Conservation (phyloP, 2,113 vertebrate genomes). For the Ammodramus savannarum region DNA sequence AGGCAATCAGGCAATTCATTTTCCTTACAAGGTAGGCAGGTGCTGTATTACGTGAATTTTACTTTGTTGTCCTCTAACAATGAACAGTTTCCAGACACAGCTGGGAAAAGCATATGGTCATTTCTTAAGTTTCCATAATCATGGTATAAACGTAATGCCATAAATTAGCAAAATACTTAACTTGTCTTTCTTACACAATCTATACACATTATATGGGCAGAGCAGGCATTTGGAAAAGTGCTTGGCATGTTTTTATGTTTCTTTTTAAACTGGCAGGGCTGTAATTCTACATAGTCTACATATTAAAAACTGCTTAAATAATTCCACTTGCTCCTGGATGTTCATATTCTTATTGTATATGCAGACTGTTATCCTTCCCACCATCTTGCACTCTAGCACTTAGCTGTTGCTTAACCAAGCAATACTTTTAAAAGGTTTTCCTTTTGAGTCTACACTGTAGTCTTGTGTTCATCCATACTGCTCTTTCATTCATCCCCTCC, state of each 20-base stretch:
- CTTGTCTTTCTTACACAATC: constrained; percentile 23
- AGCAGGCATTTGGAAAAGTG: background rate
- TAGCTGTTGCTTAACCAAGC: background rate
- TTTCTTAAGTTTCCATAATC: background rate
- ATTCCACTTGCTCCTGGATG: background rate
- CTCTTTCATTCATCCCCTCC: background rate
- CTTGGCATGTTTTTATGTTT: background rate
- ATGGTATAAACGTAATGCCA: background rate
- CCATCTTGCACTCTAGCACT: background rate
- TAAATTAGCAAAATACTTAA: constrained; percentile 28
- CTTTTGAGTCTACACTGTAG: background rate
- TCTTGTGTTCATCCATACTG: background rate
- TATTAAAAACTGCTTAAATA: constrained; percentile 4
- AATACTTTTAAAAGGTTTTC: background rate
- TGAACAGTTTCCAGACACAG: background rate
- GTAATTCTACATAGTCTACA: constrained; percentile 20
- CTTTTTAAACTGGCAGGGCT: constrained; percentile 22
- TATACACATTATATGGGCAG: constrained; percentile 4
- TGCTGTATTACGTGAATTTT: background rate
- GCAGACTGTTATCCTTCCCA: background rate
- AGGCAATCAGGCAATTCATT: background rate
- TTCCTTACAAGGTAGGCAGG: background rate
- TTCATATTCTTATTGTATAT: background rate
- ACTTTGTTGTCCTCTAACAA: background rate
- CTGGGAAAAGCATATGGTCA: constrained; percentile 9